phyloP scores from a whole-genome alignment of 1,140 invertebrate genomes.

The Drosophila teissieri region DNA sequence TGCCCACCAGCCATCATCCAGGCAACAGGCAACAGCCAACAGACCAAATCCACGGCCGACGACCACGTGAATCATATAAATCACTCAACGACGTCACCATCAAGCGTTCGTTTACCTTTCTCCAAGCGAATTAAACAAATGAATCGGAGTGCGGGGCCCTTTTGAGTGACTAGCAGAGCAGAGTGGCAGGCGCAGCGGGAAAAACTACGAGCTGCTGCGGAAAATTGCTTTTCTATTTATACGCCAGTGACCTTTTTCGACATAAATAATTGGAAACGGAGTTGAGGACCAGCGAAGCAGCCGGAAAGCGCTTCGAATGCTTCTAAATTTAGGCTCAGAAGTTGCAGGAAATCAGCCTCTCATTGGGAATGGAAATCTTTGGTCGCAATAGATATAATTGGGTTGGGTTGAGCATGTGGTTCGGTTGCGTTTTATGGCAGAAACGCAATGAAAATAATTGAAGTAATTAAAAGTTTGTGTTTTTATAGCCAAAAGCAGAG shows the following conservation, averaged over 20 bases:
- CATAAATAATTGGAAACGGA: conserved; percentile 64
- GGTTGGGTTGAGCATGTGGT: conserved; percentile 4
- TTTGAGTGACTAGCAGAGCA: not conserved
- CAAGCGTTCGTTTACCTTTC: conserved; percentile 80
- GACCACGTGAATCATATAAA: conserved; percentile 78
- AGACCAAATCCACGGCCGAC: conserved; percentile 38
- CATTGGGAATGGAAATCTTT: conserved; percentile 29
- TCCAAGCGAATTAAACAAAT: conserved; percentile 70
- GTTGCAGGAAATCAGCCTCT: conserved; percentile 17
- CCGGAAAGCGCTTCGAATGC: conserved; percentile 35
- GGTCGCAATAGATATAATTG: conserved; percentile 22
- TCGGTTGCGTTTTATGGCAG: not conserved
- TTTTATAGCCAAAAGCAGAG: no score
- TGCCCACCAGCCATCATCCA: conserved; percentile 13
- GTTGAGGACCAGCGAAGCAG: conserved; percentile 20
- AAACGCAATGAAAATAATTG: conserved; percentile 2
- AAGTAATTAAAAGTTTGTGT: not conserved
- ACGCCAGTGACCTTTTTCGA: conserved; percentile 66
- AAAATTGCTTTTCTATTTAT: conserved; percentile 72
- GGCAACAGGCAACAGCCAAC: conserved; percentile 6
- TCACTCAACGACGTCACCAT: conserved; percentile 79
- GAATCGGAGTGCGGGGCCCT: conserved; percentile 45
- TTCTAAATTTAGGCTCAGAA: conserved; percentile 55
- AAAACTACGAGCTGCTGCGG: conserved; percentile 34
- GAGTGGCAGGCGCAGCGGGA: conserved; percentile 35